Evolutionary conservation across 2,888 invertebrate genomes (phyloP).

Genomic region (Ctenicera cuprea): DNA sequence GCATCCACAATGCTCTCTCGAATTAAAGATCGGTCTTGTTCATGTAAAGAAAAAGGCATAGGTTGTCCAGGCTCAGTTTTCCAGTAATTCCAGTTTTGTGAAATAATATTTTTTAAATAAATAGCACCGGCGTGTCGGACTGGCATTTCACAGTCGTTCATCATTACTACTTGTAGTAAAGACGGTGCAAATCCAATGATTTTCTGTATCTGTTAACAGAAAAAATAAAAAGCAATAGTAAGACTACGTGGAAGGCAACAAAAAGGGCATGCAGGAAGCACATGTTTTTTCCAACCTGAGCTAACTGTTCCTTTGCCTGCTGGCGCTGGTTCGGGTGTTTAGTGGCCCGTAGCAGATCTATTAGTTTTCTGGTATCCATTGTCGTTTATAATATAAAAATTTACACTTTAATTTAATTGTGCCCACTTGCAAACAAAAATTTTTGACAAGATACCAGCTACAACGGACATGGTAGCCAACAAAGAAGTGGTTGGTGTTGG

Average conservation of each 20-base stretch:
- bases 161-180: constrained; percentile 95
- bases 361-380: constrained; percentile 90
- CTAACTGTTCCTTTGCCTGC: constrained; percentile 93
- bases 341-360: constrained; percentile 92
- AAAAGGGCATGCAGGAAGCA: constrained; percentile 59
- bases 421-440: constrained; percentile 20
- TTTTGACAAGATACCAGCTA: constrained; percentile 41
- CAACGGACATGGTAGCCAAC: constrained; percentile 44
- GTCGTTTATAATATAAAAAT: constrained; percentile 20
- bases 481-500: constrained; percentile 29
- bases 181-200: constrained; percentile 97
- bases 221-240: constrained; percentile 32
- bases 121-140: constrained; percentile 97
- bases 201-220: constrained; percentile 84
- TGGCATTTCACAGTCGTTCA: constrained; percentile 91
- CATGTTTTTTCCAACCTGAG: constrained; percentile 80
- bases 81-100: constrained; percentile 91
- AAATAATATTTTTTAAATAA: constrained; percentile 96
- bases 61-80: constrained; percentile 83
- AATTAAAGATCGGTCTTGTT: constrained; percentile 96
- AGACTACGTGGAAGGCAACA: constrained; percentile 34
- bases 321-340: constrained; percentile 91
- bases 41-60: constrained; percentile 91
- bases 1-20: constrained; percentile 97
- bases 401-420: constrained; percentile 26